A percentile compares a stretch with the other conserved stretches of the same genome.
Evolutionary conservation across 2,113 vertebrate species (phyloP).

Genomic region (Eulemur macaco): DNA sequence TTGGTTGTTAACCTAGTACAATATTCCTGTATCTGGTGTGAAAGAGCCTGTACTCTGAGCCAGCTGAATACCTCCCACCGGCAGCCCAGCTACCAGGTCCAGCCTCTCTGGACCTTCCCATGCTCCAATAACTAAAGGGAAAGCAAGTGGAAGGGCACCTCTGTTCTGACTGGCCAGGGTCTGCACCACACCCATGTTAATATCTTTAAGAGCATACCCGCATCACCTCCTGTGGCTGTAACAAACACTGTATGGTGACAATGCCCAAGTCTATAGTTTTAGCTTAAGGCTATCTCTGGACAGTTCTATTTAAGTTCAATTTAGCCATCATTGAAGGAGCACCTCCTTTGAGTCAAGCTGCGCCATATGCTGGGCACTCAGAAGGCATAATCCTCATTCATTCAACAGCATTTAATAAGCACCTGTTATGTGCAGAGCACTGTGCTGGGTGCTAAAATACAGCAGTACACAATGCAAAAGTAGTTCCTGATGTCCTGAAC

Average conservation of each 20-base stretch:
- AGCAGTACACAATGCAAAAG: background rate
- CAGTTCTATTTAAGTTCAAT: background rate
- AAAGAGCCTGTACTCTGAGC: background rate
- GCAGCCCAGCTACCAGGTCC: background rate
- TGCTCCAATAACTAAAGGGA: background rate
- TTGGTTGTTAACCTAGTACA: too few relatives aligned
- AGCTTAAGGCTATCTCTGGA: background rate
- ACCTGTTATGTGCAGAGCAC: background rate
- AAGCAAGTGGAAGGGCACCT: fast-evolving
- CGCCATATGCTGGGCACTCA: background rate
- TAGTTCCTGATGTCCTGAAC: background rate
- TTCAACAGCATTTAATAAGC: fast-evolving
- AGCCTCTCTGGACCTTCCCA: too few relatives aligned
- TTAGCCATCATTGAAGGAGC: background rate
- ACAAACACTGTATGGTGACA: background rate
- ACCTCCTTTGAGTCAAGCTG: background rate
- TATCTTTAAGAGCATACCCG: background rate
- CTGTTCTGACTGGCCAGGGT: fast-evolving
- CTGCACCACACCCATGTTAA: background rate
- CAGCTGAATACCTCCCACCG: background rate
- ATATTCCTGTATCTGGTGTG: background rate
- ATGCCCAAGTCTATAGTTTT: background rate
- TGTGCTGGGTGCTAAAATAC: background rate
- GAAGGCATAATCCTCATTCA: fast-evolving
- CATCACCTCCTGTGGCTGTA: too few relatives aligned